Evolutionary conservation across 2,797 vertebrate species (phyloP).

Genomic region (Parotocinclus haroldoi): DNA sequence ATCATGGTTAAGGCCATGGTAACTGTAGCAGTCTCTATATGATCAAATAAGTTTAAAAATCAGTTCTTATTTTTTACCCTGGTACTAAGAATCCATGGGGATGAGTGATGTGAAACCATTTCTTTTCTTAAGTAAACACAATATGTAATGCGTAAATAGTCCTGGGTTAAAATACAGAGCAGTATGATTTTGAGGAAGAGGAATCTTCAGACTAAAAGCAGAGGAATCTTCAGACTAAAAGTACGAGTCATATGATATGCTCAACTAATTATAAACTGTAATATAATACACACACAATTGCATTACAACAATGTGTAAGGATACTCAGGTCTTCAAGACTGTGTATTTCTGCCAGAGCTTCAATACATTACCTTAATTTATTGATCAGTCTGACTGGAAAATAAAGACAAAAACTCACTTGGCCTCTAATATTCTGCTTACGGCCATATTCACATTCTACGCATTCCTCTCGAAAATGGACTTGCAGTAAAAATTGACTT

Average conservation of each 20-base stretch:
- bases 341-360: conserved; percentile 44
- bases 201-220: conserved; percentile 22
- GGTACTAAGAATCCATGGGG: no score
- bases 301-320: conserved; percentile 21
- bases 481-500: conserved; percentile 84
- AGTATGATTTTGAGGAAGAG: not conserved
- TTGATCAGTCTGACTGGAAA: conserved; percentile 59
- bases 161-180: no score
- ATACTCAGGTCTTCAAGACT: conserved; percentile 10
- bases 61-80: no score
- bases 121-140: no score
- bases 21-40: conserved; percentile 25
- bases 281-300: conserved; percentile 32
- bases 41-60: no score
- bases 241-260: conserved; percentile 8
- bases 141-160: no score
- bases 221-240: conserved; percentile 28
- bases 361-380: conserved; percentile 63
- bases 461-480: conserved; percentile 81
- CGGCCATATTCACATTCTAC: conserved; percentile 74
- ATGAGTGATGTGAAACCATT: no score
- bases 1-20: conserved; percentile 15
- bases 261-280: conserved; percentile 23
- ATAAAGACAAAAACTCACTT: conserved; percentile 49
- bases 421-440: conserved; percentile 56